Percentiles rank a stretch among this genome's conserved stretches.
These are phyloP conservation scores for Pristiophorus japonicus DNA, from an alignment of 2,113 vertebrate species.

Conservation along the genomic window DNA sequence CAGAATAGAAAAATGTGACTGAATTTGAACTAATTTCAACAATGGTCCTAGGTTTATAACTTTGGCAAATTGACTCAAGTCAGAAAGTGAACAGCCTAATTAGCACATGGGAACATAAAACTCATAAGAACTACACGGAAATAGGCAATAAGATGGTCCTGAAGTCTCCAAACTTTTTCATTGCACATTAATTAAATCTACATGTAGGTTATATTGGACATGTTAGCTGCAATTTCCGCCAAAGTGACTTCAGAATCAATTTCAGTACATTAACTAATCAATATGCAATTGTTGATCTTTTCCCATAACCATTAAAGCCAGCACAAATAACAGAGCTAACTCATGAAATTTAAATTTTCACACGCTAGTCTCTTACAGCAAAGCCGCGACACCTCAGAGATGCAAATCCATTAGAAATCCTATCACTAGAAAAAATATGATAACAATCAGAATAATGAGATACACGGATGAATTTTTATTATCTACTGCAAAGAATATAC, in stretches of 20 bases:
- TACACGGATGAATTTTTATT: not conserved
- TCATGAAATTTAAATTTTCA: slow-evolving; percentile 1
- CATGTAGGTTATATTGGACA: not conserved
- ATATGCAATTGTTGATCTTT: not conserved
- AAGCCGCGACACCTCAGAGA: not conserved
- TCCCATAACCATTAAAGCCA: not conserved
- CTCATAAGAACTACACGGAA: too few relatives aligned
- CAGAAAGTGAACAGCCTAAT: not conserved
- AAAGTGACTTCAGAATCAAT: not conserved
- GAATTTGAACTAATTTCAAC: not conserved
- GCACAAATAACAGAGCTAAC: not conserved
- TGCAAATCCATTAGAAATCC: not conserved
- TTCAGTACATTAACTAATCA: not conserved
- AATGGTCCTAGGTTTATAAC: not conserved
- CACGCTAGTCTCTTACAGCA: not conserved
- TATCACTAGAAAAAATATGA: not conserved
- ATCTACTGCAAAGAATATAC: not conserved
- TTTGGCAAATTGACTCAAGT: not conserved
- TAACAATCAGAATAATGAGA: slow-evolving; percentile 4
- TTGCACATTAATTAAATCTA: not conserved
- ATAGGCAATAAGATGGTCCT: not conserved
- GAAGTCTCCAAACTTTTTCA: not conserved
- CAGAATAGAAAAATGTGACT: not conserved
- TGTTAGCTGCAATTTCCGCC: not conserved
- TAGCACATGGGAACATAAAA: not conserved